A percentile compares a stretch with the other conserved stretches of the same genome.
Conservation (phyloP, 2,113 vertebrate genomes). For the Campylomormyrus numenius region DNA sequence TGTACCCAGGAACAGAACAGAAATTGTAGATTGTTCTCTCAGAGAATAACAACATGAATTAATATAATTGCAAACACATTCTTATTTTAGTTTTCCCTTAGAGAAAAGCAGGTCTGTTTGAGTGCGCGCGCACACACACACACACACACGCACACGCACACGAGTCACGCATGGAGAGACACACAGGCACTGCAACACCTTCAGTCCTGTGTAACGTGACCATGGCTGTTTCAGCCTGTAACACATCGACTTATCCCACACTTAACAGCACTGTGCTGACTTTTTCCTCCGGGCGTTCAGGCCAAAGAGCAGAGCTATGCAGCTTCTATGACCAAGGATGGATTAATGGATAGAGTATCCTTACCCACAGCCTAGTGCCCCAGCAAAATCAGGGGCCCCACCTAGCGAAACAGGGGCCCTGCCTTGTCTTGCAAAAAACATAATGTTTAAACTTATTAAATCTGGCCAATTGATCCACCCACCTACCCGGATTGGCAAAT, state of each 20-base stretch:
- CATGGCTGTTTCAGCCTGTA: not conserved
- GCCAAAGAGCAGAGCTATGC: not conserved
- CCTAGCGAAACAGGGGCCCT: not conserved
- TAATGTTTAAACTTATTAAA: not conserved
- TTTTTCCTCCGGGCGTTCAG: not conserved
- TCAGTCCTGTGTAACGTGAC: not conserved
- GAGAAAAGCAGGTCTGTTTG: not conserved
- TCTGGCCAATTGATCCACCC: not conserved
- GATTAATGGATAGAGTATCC: not conserved
- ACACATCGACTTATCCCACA: not conserved
- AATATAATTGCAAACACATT: not conserved
- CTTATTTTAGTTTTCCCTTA: not conserved
- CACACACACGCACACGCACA: not conserved
- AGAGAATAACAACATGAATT: not conserved
- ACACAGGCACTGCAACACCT: not conserved
- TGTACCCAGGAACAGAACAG: not conserved
- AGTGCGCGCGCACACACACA: not conserved
- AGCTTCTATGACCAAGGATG: not conserved
- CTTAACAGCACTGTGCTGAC: not conserved
- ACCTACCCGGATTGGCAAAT: not conserved
- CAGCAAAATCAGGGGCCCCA: no score
- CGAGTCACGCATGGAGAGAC: not conserved
- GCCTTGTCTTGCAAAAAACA: not conserved
- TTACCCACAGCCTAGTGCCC: not conserved
- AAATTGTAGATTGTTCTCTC: not conserved